Conservation (phyloP, 1,140 invertebrate species). For the Drosophila littoralis region DNA sequence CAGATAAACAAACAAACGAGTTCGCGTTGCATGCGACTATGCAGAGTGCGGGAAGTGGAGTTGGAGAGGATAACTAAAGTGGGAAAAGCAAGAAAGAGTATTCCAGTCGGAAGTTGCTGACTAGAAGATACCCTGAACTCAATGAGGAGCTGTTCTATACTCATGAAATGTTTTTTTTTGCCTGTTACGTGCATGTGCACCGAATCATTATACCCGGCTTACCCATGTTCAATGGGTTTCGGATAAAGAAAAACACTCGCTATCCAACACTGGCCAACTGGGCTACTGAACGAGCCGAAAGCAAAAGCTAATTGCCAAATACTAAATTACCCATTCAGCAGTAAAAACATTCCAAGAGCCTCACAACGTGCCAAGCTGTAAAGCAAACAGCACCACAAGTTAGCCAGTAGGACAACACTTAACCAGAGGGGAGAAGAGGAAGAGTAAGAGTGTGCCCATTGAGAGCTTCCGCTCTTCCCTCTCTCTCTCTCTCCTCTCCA, state of each 20-base stretch:
- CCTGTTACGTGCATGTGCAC: neutral
- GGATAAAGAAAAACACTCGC: conserved; percentile 16
- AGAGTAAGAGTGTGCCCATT: conserved; percentile 18
- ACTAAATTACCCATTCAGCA: conserved; percentile 83
- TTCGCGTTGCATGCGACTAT: conserved; percentile 46
- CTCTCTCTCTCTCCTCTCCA: neutral
- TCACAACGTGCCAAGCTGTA: conserved; percentile 53
- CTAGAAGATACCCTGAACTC: neutral
- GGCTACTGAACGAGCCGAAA: conserved; percentile 49
- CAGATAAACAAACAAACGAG: conserved; percentile 78
- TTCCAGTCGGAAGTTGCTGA: neutral
- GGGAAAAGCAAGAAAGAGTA: conserved; percentile 3
- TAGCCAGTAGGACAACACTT: conserved; percentile 23
- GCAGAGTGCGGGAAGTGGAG: conserved; percentile 1
- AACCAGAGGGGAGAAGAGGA: conserved; percentile 1
- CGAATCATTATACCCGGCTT: neutral
- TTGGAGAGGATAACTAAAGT: conserved; percentile 9
- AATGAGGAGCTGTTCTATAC: too few species aligned
- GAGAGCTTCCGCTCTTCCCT: conserved; percentile 35
- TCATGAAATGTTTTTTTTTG: too few species aligned
- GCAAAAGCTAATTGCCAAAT: conserved; percentile 82
- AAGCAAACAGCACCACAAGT: conserved; percentile 44
- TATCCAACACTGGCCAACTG: conserved; percentile 23
- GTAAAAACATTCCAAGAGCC: conserved; percentile 72
- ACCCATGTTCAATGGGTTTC: neutral